Evolutionary conservation across 2,797 vertebrate genomes (phyloP).

Genomic region (Clarias fuscus): DNA sequence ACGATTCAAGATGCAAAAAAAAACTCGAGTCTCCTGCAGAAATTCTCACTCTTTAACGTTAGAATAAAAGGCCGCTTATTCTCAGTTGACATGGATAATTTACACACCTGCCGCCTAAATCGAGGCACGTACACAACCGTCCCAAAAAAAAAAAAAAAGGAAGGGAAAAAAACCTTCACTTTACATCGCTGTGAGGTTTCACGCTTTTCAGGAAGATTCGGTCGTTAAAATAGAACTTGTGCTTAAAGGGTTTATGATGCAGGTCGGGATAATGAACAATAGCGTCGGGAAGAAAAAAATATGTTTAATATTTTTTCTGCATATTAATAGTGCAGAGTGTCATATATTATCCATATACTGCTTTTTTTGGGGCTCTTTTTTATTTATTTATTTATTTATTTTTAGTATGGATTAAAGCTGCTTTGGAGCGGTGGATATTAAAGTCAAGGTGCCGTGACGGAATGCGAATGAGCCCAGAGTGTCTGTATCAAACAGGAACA

Average conservation of each 20-base stretch:
- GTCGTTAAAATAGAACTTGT: background rate
- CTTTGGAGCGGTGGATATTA: background rate
- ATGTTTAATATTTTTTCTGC: background rate
- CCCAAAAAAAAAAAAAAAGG: background rate
- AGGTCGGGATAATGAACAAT: background rate
- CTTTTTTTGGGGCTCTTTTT: background rate
- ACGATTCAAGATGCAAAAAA: conserved; percentile 22
- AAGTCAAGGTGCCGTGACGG: too few species aligned
- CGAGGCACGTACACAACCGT: background rate
- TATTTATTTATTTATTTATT: too few species aligned
- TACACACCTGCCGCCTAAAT: background rate
- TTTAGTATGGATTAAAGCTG: background rate
- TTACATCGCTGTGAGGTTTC: background rate
- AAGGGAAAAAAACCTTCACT: background rate
- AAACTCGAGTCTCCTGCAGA: conserved; percentile 5
- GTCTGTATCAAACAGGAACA: background rate
- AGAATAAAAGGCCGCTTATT: background rate
- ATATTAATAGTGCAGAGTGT: background rate
- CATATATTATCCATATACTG: background rate
- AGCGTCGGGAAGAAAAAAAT: background rate
- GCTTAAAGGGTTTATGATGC: background rate
- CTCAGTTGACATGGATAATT: conserved; percentile 1
- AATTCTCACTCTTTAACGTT: conserved; percentile 17
- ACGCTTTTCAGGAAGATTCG: background rate
- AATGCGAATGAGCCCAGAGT: background rate